These are phyloP conservation scores for Paralvinella palmiformis DNA, from an alignment of 1,140 invertebrate species.

Conservation along the genomic window DNA sequence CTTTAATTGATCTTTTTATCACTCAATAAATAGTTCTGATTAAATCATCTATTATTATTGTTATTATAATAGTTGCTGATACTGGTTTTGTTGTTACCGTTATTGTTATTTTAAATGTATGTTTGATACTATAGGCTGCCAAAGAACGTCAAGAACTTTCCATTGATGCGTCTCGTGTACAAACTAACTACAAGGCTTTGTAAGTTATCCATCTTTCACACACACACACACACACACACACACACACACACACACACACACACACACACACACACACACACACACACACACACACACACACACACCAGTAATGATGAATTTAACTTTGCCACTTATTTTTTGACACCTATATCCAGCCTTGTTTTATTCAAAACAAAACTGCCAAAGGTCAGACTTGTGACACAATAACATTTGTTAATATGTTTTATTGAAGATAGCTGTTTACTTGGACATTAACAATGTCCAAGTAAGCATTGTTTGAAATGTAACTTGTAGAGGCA, in stretches of 20 bases:
- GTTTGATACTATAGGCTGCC: conserved; percentile 38
- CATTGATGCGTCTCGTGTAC: conserved; percentile 43
- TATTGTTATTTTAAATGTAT: conserved; percentile 1
- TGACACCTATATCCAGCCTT: too few species aligned
- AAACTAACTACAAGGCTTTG: conserved; percentile 37
- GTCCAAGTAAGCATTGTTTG: not conserved
- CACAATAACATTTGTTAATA: not conserved
- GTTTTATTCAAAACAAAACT: too few species aligned
- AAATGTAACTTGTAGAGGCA: too few species aligned
- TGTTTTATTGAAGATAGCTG: not conserved
- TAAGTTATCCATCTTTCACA: conserved; percentile 24
- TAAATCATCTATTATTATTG: conserved; percentile 11
- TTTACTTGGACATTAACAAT: not conserved
- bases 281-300: not conserved
- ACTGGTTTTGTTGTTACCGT: not conserved
- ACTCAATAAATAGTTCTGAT: conserved; percentile 10
- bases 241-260: not conserved
- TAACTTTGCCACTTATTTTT: not conserved
- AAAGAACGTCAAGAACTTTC: conserved; percentile 43
- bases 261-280: not conserved
- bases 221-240: not conserved
- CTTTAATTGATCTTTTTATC: not conserved
- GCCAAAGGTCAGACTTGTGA: too few species aligned
- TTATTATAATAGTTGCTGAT: conserved; percentile 2
- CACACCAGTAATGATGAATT: not conserved